A percentile compares a stretch with the other conserved stretches of the same genome.
Conservation (phyloP, 2,888 invertebrate genomes). For the Kuschelorhynchus macadamiae region DNA sequence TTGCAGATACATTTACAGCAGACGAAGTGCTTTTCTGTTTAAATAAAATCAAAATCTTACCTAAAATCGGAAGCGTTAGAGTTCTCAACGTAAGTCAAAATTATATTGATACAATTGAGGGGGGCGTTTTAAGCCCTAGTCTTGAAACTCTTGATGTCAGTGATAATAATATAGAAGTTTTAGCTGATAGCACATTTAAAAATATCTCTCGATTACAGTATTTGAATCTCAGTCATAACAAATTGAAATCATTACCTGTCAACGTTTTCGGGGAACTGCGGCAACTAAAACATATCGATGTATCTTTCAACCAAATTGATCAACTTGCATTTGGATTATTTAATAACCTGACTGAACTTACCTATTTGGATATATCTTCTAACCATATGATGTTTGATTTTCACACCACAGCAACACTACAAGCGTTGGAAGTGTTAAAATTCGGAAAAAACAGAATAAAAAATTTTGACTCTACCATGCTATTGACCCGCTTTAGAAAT, state of each 20-base stretch:
- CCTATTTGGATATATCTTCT: background rate
- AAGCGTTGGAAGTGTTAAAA: constrained; percentile 1
- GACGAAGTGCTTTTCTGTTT: background rate
- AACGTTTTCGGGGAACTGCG: background rate
- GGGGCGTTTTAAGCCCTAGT: background rate
- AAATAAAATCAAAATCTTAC: constrained; percentile 8
- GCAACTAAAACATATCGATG: background rate
- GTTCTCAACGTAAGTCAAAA: constrained; percentile 6
- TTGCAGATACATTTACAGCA: background rate
- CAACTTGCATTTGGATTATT: constrained; percentile 5
- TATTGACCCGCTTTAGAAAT: background rate
- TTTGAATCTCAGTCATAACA: constrained; percentile 3
- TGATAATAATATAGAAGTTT: background rate
- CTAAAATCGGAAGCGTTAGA: background rate
- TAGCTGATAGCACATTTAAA: background rate
- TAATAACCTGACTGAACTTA: constrained; percentile 1
- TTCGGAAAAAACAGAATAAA: constrained; percentile 5
- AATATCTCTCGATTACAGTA: background rate
- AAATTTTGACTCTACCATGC: background rate
- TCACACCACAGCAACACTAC: constrained; percentile 2
- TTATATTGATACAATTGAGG: background rate
- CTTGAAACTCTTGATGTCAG: background rate
- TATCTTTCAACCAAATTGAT: background rate
- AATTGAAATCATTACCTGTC: background rate
- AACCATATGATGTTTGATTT: constrained; percentile 11